Base-by-base conservation (phyloP, 2,888 invertebrate species). In the Acrobasis consociella region DNA sequence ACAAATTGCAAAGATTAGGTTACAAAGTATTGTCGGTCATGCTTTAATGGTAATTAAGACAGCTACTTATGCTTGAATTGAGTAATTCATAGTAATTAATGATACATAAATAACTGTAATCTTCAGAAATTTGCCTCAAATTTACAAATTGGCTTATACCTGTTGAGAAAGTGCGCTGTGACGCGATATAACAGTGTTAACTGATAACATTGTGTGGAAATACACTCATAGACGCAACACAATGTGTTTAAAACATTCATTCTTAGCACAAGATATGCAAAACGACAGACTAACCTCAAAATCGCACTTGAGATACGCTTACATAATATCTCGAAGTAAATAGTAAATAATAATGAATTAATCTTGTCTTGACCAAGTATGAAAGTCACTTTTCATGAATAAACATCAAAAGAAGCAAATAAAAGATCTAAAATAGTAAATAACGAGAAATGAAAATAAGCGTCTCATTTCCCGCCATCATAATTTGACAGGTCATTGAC, bases 401-500 rank as follows among this genome's bases (percentile, higher is more conserved):
- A 74, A 69, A 70, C 72, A 73, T 62, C 64, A 64, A 71, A 74
- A 76, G 67, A 76, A 66, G 66, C 10, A n/a, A 69, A 69, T 71
- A 76, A 70, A 68, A 65, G 63, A 71, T 72, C 74, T 73, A 72
- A 73, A 72, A 66, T 63, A 69, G 66, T 67, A 72, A 67, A 67
- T 56, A 69, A 67, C 5, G 59, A 64, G 71, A 69, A 62, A 72
- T 67, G 67, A 66, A 31, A 72, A 62, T 69, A 73, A 72, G 78
- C 76, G 78, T 81, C 80, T 72, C 72, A 73, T 90, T 92, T 92
- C 91, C 91, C 91, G 92, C 92, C 91, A 91, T 91, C 78, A 78
- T 80, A 75, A 74, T 86, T 89, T 91, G 91, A 91, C 90, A 91
- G 91, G 90, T 91, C 91, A 91, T 87, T 91, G 91, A 91, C 91